Evolutionary conservation across 2,888 invertebrate genomes (phyloP), one percentile per base, ranked within the genome.

Genomic region (Bruchidius siliquastri): DNA sequence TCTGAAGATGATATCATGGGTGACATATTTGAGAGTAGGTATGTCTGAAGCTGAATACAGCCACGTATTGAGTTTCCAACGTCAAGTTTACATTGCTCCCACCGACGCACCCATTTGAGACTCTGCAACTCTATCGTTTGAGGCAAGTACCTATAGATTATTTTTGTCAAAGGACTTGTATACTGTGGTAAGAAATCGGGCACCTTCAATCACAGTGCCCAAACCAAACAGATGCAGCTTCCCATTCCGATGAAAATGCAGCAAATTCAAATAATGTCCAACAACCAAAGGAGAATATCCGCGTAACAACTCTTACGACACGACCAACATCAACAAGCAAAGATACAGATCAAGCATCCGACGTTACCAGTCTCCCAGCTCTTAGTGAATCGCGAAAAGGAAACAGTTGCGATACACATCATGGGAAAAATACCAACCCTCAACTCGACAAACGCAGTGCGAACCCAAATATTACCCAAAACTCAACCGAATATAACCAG

Each of bases 51-150:
- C 73, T 20, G 77, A 75, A 72, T 80, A 76, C 72, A 70, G 66
- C 26, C 80, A 80, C 70, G 76, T 81, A 22, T 30, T 79, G 8
- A 80, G 79, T 71, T 78, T 79, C 69, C 69, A 76, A 49, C 70
- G 79, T 70, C 80, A 81, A 74, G 73, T 76, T 1, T 79, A 72
- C 30, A 18, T 20, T 22, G 68, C 21, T 21, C 72, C 68, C 81
- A 67, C n/a, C 26, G 20, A 26, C 20, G 4, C 3, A 13, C 21
- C 68, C 13, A 6, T 6, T 67, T 13, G 3, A 67, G 21, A n/a
- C 3, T 67, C 68, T 21, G 13, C 21, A 13, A n/a, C 21, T 13
- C 3, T 67, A 20, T 20, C n/a, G 13, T 67, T 67, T 13, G 68
- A 67, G 68, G 68, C 3, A 6, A 67, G 3, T 13, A 21, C n/a